Base-by-base conservation (phyloP, 2,797 vertebrate species). In the Anableps anableps region DNA sequence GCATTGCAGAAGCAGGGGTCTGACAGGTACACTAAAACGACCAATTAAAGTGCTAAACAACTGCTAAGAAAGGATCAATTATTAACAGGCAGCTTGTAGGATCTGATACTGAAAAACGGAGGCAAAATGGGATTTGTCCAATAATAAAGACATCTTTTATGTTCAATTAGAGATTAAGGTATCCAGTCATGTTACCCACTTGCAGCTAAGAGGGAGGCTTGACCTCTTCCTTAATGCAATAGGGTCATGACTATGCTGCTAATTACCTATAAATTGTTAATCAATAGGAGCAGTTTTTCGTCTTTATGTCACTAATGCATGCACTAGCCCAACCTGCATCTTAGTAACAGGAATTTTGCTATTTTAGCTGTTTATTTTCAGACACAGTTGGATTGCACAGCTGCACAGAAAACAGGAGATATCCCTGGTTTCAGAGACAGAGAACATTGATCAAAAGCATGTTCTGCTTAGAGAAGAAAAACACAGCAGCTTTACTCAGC, bases 371-470 rank as follows among this genome's bases (percentile, higher is more conserved):
- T 93, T 93, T 93, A 88, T 95, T 94, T 90, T 88, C 84, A 90
- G 81, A 77, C 84, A 85, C 79, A 78, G 82, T 82, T 78, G 80
- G 80, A 90, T 87, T 23, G 34, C 71, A 72, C 82, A 88, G 85
- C 86, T 85, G 83, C 74, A 86, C 53, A 77, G 76, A 89, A 87
- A 95, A 87, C 84, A 88, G 86, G 84, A 88, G 83, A 91, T 87
- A 84, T 89, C 92, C 86, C 91, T 90, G 86, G 72, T 91, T 91
- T 91, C 80, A 73, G 79, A 87, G 85, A 93, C 86, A 89, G 85
- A 82, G 85, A 91, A 88, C 80, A 83, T 64, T 93, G 89, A 95
- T 95, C 92, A 94, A 95, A 94, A 89, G 83, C 88, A 79, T 85
- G 86, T 88, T 92, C 84, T 84, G 82, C 90, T 90, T 76, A 83